These are phyloP conservation scores for Trissolcus basalis DNA, from an alignment of 1,140 invertebrate species.

Conservation along the genomic window DNA sequence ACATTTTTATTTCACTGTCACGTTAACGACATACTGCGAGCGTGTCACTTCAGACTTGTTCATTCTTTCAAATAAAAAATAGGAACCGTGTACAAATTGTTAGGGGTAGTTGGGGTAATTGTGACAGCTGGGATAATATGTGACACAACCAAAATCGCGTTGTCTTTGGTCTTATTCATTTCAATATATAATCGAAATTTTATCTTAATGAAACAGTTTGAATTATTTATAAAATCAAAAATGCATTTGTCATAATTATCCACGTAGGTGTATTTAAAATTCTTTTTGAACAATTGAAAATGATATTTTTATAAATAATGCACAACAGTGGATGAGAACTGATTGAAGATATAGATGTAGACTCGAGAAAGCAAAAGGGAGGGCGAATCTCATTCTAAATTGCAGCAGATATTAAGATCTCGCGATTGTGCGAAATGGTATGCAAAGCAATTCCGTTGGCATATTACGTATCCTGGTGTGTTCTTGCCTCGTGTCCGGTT, in stretches of 20 bases:
- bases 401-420: slow-evolving; percentile 73
- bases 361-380: slow-evolving; percentile 22
- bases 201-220: no score
- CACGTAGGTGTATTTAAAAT: no score
- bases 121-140: no score
- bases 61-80: slow-evolving; percentile 2
- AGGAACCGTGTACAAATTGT: no score
- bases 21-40: slow-evolving; percentile 31
- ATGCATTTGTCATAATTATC: no score
- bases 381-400: slow-evolving; percentile 55
- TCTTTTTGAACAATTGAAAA: background rate
- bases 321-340: slow-evolving; percentile 24
- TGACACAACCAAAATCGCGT: no score
- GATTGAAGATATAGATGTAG: slow-evolving; percentile 49
- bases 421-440: slow-evolving; percentile 71
- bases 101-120: no score
- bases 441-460: slow-evolving; percentile 68
- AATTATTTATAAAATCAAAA: no score
- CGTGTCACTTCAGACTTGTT: slow-evolving; percentile 54
- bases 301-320: slow-evolving; percentile 24
- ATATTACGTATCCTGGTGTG: slow-evolving; percentile 55
- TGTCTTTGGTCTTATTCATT: no score
- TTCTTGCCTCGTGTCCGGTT: slow-evolving; percentile 62
- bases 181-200: no score
- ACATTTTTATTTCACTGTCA: slow-evolving; percentile 14